A percentile compares a stretch with the other conserved stretches of the same genome.
Conservation (phyloP, 2,113 vertebrate species). For the Shinisaurus crocodilurus region DNA sequence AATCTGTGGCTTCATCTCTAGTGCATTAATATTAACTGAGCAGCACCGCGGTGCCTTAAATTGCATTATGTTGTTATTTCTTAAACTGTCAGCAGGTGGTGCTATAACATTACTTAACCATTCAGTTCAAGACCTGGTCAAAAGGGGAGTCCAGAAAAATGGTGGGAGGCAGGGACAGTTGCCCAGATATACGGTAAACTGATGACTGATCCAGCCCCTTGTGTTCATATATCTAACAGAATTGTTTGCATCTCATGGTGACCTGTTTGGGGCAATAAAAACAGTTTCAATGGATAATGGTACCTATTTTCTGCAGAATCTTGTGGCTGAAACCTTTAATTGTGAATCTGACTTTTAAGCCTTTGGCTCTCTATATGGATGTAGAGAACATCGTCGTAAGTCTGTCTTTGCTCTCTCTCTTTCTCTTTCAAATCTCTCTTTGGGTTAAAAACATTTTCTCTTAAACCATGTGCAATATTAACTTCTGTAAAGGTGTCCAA, state of each 20-base stretch:
- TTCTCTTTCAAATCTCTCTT: neutral
- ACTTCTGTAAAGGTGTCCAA: slow-evolving; percentile 24
- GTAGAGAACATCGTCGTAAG: neutral
- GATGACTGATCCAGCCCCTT: neutral
- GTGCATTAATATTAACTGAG: neutral
- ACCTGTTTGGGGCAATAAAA: neutral
- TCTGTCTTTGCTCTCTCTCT: slow-evolving; percentile 5
- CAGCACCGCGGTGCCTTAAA: neutral
- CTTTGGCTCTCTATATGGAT: neutral
- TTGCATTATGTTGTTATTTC: neutral
- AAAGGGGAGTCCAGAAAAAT: neutral
- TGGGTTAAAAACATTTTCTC: neutral
- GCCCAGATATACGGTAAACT: neutral
- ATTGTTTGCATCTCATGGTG: neutral
- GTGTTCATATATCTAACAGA: neutral
- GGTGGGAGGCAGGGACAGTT: neutral
- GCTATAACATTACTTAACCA: neutral
- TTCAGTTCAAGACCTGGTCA: neutral
- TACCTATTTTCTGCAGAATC: slow-evolving; percentile 2
- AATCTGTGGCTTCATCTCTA: neutral
- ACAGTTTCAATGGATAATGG: neutral
- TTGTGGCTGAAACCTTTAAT: neutral
- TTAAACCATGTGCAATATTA: slow-evolving; percentile 26
- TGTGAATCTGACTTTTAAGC: neutral
- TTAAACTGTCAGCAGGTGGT: neutral